Percentiles rank a stretch among this genome's conserved stretches.
phyloP scores from a whole-genome alignment of 1,140 invertebrate genomes.

The Listronotus bonariensis region DNA sequence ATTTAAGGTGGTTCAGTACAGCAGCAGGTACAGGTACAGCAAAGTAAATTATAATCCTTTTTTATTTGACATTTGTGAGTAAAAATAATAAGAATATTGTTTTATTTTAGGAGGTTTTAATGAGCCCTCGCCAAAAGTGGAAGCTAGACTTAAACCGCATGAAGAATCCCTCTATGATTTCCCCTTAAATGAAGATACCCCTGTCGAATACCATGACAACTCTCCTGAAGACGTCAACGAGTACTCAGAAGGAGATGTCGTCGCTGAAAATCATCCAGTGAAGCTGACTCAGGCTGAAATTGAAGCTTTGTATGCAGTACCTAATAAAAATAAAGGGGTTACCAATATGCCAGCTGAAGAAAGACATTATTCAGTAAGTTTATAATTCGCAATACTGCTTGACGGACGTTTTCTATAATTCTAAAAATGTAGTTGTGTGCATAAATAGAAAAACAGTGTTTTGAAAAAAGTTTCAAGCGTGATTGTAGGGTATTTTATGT shows the following conservation, averaged over 20 bases:
- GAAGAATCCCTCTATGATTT: constrained; percentile 49
- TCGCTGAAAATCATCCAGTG: constrained; percentile 24
- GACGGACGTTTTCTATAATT: too few relatives aligned
- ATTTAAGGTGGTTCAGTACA: background rate
- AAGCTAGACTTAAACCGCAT: constrained; percentile 62
- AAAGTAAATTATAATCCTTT: background rate
- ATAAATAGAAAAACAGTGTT: too few relatives aligned
- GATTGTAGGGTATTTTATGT: too few relatives aligned
- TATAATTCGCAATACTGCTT: background rate
- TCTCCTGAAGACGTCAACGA: constrained; percentile 41
- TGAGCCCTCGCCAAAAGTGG: constrained; percentile 67
- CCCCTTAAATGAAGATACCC: constrained; percentile 45
- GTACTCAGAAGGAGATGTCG: constrained; percentile 27
- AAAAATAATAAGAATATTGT: background rate
- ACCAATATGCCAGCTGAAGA: constrained; percentile 2
- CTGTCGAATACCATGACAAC: constrained; percentile 37
- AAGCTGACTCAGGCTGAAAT: constrained; percentile 44
- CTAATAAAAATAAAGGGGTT: constrained; percentile 40
- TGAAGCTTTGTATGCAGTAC: constrained; percentile 49
- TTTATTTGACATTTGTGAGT: background rate
- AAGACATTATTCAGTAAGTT: constrained; percentile 23
- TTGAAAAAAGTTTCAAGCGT: too few relatives aligned
- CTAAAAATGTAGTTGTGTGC: too few relatives aligned
- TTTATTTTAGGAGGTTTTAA: constrained; percentile 60
- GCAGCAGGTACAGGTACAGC: too few relatives aligned